These are phyloP conservation scores for Catostylus mosaicus DNA, from an alignment of 30 jellyfish, hydroid and myxozoan genomes.

Conservation along the genomic window DNA sequence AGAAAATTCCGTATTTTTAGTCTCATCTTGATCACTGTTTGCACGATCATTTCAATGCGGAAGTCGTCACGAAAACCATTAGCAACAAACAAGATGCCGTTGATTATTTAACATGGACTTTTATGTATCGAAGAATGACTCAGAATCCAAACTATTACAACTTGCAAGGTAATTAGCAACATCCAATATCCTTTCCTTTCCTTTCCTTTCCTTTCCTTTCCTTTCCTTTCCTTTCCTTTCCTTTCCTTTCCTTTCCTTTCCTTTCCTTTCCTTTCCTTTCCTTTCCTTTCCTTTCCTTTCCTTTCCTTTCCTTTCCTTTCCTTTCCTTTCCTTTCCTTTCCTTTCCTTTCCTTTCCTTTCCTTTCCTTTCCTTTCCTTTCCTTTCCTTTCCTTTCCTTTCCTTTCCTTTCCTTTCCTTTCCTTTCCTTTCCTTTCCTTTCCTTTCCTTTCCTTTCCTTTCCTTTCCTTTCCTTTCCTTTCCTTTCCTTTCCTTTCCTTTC, in stretches of 20 bases:
- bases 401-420: not conserved
- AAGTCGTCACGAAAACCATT: conserved; percentile 98
- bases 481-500: not conserved
- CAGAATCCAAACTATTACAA: conserved; percentile 98
- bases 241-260: not conserved
- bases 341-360: too few species aligned
- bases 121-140: conserved; percentile 96
- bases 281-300: not conserved
- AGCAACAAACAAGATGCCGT: conserved; percentile 99
- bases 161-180: conserved; percentile 75
- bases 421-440: not conserved
- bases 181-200: not conserved
- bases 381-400: not conserved
- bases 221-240: too few species aligned
- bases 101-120: conserved; percentile 99
- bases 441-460: not conserved
- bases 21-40: conserved; percentile 99
- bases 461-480: not conserved
- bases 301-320: too few species aligned
- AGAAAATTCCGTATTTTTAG: conserved; percentile 12
- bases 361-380: not conserved
- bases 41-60: conserved; percentile 99
- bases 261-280: not conserved
- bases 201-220: too few species aligned
- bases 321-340: too few species aligned